Conservation (phyloP, 2,797 vertebrate genomes). For the Hirundo rustica region DNA sequence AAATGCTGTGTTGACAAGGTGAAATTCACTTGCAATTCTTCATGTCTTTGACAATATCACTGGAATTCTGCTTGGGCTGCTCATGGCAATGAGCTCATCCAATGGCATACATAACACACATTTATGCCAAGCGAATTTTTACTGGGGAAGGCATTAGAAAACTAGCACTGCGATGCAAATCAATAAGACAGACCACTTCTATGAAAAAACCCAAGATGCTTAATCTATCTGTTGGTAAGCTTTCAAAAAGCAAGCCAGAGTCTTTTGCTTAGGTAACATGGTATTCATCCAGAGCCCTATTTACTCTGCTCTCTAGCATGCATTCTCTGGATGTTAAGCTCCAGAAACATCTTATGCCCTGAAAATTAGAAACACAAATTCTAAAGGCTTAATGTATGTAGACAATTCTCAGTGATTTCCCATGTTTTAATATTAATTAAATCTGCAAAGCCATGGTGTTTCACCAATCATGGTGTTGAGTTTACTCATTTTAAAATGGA, state of each 20-base stretch:
- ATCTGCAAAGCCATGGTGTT: not conserved
- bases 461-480: not conserved
- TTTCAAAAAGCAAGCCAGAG: not conserved
- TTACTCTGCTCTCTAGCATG: conserved; percentile 22
- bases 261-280: conserved; percentile 1
- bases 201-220: conserved; percentile 17
- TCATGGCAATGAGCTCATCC: conserved; percentile 39
- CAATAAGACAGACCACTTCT: not conserved
- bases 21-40: not conserved
- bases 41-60: conserved; percentile 11
- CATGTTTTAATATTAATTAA: not conserved
- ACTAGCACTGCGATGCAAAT: conserved; percentile 24
- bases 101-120: not conserved
- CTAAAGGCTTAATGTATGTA: not conserved
- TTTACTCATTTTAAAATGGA: conserved; percentile 16
- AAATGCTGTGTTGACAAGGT: not conserved
- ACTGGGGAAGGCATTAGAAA: conserved; percentile 42
- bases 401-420: not conserved
- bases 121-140: conserved; percentile 33
- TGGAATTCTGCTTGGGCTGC: conserved; percentile 42
- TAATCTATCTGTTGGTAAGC: conserved; percentile 4
- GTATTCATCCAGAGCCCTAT: conserved; percentile 14
- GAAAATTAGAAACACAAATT: conserved; percentile 3
- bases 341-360: conserved; percentile 14
- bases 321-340: conserved; percentile 33